Evolutionary conservation across 1,140 invertebrate species (phyloP).

Genomic region (Orchestia grillus): DNA sequence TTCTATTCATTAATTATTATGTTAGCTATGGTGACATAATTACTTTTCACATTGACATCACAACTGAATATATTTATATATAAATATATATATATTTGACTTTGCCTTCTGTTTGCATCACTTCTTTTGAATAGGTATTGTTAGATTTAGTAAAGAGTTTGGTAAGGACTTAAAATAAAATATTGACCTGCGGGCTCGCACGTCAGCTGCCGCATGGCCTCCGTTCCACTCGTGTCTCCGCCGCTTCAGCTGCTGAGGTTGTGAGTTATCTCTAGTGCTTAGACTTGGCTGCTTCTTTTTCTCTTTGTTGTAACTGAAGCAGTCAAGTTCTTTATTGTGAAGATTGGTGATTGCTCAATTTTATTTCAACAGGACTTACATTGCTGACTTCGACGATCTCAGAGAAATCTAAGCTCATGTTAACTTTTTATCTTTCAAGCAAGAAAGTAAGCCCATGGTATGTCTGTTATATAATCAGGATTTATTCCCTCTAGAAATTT

Average conservation of each 20-base stretch:
- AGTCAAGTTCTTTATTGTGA: slow-evolving; percentile 6
- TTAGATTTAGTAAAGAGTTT: slow-evolving; percentile 53
- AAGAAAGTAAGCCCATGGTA: background rate
- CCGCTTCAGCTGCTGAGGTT: slow-evolving; percentile 34
- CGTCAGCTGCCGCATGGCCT: slow-evolving; percentile 46
- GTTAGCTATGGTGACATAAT: slow-evolving; percentile 39
- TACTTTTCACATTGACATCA: slow-evolving; percentile 54
- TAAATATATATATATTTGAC: slow-evolving; percentile 8
- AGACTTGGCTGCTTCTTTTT: slow-evolving; percentile 41
- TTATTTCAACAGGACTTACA: slow-evolving; percentile 9
- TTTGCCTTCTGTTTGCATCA: slow-evolving; percentile 51
- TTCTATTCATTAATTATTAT: slow-evolving; percentile 56
- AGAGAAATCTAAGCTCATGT: background rate
- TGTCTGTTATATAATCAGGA: background rate
- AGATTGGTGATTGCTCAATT: slow-evolving; percentile 11
- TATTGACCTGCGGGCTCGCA: slow-evolving; percentile 41
- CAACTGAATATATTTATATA: slow-evolving; percentile 27
- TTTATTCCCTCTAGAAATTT: background rate
- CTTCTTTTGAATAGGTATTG: slow-evolving; percentile 12
- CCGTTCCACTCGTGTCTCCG: slow-evolving; percentile 42
- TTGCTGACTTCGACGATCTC: slow-evolving; percentile 1
- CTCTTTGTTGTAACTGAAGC: background rate
- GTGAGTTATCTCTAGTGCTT: slow-evolving; percentile 50
- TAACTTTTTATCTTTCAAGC: background rate
- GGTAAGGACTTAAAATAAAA: slow-evolving; percentile 43